Evolutionary conservation across 2,888 invertebrate genomes (phyloP).

Genomic region (Scaptomyza tumidula): DNA sequence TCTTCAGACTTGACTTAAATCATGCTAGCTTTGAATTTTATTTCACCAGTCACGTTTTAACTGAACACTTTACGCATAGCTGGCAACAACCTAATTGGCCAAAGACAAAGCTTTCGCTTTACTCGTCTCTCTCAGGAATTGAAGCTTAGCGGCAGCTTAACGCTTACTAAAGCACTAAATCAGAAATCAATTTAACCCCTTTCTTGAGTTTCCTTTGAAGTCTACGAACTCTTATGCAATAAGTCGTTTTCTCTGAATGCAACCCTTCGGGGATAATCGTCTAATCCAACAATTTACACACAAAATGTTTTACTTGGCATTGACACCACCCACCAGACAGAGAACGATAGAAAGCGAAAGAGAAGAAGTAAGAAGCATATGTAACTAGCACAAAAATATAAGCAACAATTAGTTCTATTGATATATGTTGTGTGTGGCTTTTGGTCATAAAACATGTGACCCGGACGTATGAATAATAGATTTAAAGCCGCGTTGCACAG

Average conservation of each 20-base stretch:
- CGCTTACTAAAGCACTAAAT: slow-evolving; percentile 26
- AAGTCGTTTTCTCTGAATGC: slow-evolving; percentile 29
- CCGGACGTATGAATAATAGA: slow-evolving; percentile 70
- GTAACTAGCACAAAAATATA: slow-evolving; percentile 45
- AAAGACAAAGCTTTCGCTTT: not conserved
- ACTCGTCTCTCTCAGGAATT: not conserved
- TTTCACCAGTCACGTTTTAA: not conserved
- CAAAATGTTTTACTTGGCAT: slow-evolving; percentile 41
- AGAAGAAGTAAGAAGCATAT: slow-evolving; percentile 23
- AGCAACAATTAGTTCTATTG: slow-evolving; percentile 75
- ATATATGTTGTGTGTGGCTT: slow-evolving; percentile 41
- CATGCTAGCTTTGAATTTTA: not conserved
- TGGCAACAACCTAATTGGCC: slow-evolving; percentile 18
- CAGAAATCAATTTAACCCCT: slow-evolving; percentile 38
- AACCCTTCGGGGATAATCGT: slow-evolving; percentile 37
- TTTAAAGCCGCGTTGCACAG: slow-evolving; percentile 61
- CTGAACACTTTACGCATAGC: not conserved
- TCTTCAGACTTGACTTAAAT: not conserved
- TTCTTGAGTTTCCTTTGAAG: slow-evolving; percentile 36
- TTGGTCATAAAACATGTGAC: slow-evolving; percentile 67
- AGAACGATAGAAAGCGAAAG: not conserved
- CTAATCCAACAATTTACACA: slow-evolving; percentile 60
- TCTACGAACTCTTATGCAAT: slow-evolving; percentile 23
- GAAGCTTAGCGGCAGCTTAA: slow-evolving; percentile 37
- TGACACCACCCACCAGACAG: slow-evolving; percentile 23